Percentiles rank a stretch among this genome's conserved stretches.
These are phyloP conservation scores for Mionectes macconnelli DNA, from an alignment of 2,113 vertebrate species.

Conservation along the genomic window DNA sequence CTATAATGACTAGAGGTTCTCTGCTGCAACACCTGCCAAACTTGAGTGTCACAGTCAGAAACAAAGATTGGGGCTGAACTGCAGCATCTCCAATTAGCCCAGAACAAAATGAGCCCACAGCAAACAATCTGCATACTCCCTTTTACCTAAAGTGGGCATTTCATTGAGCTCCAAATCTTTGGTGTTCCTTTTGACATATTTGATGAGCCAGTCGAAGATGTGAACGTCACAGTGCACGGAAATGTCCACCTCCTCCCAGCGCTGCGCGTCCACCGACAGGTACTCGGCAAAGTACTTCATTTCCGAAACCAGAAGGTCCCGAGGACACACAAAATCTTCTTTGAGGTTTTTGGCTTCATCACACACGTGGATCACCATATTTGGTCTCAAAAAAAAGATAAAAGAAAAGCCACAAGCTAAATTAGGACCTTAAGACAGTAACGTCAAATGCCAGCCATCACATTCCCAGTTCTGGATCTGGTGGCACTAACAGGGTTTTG, in stretches of 20 bases:
- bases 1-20: not conserved
- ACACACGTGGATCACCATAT: slow-evolving; percentile 98
- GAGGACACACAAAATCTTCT: slow-evolving; percentile 94
- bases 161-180: slow-evolving; percentile 77
- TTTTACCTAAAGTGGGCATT: slow-evolving; percentile 88
- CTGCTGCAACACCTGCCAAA: not conserved
- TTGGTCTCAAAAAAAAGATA: slow-evolving; percentile 76
- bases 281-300: slow-evolving; percentile 99
- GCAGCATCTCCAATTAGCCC: not conserved
- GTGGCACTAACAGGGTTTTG: not conserved
- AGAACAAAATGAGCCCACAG: not conserved
- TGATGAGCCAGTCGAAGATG: slow-evolving; percentile 98
- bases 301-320: slow-evolving; percentile 92
- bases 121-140: not conserved
- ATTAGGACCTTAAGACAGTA: not conserved
- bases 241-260: slow-evolving; percentile 98
- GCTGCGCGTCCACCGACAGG: slow-evolving; percentile 89
- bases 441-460: not conserved
- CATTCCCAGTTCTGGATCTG: not conserved
- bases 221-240: slow-evolving; percentile 97
- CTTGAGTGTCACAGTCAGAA: not conserved
- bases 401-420: slow-evolving; percentile 15
- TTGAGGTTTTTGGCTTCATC: slow-evolving; percentile 97
- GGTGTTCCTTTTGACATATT: slow-evolving; percentile 90
- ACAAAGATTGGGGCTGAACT: not conserved